Conservation (phyloP, 2,113 vertebrate genomes). For the Ictalurus furcatus region DNA sequence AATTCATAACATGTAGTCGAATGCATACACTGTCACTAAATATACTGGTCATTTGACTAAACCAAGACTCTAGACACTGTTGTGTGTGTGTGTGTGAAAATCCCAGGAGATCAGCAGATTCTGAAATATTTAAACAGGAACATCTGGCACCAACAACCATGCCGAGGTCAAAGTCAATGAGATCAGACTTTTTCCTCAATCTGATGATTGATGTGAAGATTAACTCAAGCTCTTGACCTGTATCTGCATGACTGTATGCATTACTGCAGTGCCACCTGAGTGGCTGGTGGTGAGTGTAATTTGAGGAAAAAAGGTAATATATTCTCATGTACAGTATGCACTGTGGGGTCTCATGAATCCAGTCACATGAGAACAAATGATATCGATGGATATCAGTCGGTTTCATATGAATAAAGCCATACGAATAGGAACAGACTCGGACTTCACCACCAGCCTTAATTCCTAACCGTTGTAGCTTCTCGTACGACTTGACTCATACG, state of each 20-base stretch:
- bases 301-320: background rate
- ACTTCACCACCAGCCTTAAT: background rate
- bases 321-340: background rate
- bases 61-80: too few relatives aligned
- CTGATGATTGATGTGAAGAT: background rate
- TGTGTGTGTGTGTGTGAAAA: background rate
- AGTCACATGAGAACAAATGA: background rate
- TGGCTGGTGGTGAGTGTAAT: background rate
- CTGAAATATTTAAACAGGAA: background rate
- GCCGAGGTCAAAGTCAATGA: background rate
- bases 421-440: background rate
- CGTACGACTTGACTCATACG: background rate
- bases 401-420: background rate
- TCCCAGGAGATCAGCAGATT: background rate
- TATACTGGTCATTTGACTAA: background rate
- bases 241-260: background rate
- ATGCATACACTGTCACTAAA: background rate
- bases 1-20: background rate
- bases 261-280: background rate
- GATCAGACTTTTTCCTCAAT: background rate
- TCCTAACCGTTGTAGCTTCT: background rate
- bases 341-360: background rate
- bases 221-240: background rate
- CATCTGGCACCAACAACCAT: background rate
- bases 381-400: too few relatives aligned